These are phyloP conservation scores for Pan troglodytes DNA, from an alignment of 2,113 vertebrate genomes.

Conservation along the genomic window NHGRI_mPanTro3-v2.1_pri NC_072419.2:21020001-21020500, in stretches of 20 bases:
- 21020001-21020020: background rate
- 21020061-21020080: background rate
- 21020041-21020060: conserved; percentile 40
- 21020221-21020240: conserved; percentile 48
- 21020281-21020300: conserved; percentile 40
- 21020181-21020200: conserved; percentile 31
- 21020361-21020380: conserved; percentile 40
- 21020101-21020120: conserved; percentile 19
- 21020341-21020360: conserved; percentile 34
- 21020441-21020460: background rate
- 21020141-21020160: conserved; percentile 34
- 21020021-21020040: background rate
- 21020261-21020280: conserved; percentile 52
- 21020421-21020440: background rate
- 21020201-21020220: conserved; percentile 50
- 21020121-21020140: background rate
- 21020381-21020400: conserved; percentile 21
- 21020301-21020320: background rate
- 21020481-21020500: conserved; percentile 21
- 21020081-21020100: background rate
- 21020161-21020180: conserved; percentile 56
- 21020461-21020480: background rate
- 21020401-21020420: background rate
- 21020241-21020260: conserved; percentile 38
- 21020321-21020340: conserved; percentile 28